Conservation (phyloP, 2,888 invertebrate genomes). For the Eupithecia insigniata region DNA sequence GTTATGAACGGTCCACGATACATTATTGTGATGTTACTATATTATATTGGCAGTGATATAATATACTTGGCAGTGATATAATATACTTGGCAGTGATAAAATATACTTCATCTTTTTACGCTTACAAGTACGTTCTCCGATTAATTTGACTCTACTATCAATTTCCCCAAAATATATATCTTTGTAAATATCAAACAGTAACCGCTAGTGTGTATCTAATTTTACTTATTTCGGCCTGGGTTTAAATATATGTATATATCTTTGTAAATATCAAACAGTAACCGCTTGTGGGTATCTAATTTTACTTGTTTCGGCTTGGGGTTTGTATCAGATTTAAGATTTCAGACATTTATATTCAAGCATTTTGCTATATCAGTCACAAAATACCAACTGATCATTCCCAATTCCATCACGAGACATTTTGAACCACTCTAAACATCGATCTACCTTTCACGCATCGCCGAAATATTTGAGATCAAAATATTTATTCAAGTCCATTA, state of each 20-base stretch:
- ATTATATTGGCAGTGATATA: conserved; percentile 80
- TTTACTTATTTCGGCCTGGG: conserved; percentile 33
- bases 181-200: conserved; percentile 29
- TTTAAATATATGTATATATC: conserved; percentile 72
- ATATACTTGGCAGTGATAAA: conserved; percentile 81
- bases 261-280: conserved; percentile 29
- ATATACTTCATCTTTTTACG: conserved; percentile 68
- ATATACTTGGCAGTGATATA: conserved; percentile 81
- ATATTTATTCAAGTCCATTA: conserved; percentile 67
- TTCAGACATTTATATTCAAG: conserved; percentile 69
- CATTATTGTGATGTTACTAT: conserved; percentile 52
- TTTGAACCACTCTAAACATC: conserved; percentile 47
- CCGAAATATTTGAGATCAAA: conserved; percentile 78
- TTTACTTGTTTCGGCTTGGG: conserved; percentile 33
- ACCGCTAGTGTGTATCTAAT: conserved; percentile 19
- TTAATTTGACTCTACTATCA: conserved; percentile 39
- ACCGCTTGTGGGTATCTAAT: conserved; percentile 19
- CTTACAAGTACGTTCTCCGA: conserved; percentile 59
- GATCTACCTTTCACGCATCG: conserved; percentile 55
- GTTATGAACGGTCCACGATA: conserved; percentile 24
- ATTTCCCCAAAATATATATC: conserved; percentile 75
- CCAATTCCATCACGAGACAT: conserved; percentile 51
- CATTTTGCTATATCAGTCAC: conserved; percentile 63
- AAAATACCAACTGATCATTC: conserved; percentile 37
- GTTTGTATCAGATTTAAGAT: conserved; percentile 15